These are phyloP conservation scores for Argynnis bischoffii DNA, from an alignment of 2,888 invertebrate species.

Conservation along the genomic window DNA sequence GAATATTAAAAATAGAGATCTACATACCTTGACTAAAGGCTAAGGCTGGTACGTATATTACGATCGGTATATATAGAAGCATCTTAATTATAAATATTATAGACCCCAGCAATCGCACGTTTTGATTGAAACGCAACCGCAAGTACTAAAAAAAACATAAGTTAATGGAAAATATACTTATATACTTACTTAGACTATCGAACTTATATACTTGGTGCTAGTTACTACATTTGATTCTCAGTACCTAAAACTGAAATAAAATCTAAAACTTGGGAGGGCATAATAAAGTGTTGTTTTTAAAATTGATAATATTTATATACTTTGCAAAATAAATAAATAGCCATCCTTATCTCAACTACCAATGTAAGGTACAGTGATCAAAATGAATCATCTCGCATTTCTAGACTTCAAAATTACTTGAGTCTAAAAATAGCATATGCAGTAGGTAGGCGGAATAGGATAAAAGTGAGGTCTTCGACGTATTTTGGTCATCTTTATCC, in stretches of 20 bases:
- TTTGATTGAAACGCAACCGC: conserved; percentile 85
- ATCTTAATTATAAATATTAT: conserved; percentile 87
- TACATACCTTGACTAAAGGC: conserved; percentile 90
- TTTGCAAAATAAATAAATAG: neutral
- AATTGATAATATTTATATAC: too few species aligned
- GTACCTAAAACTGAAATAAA: too few species aligned
- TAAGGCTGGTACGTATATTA: conserved; percentile 93
- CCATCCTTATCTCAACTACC: neutral
- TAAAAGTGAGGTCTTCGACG: neutral
- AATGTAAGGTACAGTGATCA: neutral
- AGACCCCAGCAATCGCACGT: conserved; percentile 86
- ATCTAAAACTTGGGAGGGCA: too few species aligned
- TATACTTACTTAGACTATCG: neutral
- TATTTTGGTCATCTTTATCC: too few species aligned
- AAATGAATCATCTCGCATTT: conserved; percentile 23
- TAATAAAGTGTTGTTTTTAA: too few species aligned
- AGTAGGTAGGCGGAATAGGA: conserved; percentile 1
- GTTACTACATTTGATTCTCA: too few species aligned
- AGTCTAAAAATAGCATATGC: conserved; percentile 24
- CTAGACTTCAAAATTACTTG: conserved; percentile 22
- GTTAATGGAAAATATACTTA: neutral
- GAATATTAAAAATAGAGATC: too few species aligned
- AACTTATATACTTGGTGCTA: too few species aligned
- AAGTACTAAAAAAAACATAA: conserved; percentile 82
- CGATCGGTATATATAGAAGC: conserved; percentile 90